These are phyloP conservation scores for Triops cancriformis DNA, from an alignment of 1,140 invertebrate genomes.

Conservation along the genomic window DNA sequence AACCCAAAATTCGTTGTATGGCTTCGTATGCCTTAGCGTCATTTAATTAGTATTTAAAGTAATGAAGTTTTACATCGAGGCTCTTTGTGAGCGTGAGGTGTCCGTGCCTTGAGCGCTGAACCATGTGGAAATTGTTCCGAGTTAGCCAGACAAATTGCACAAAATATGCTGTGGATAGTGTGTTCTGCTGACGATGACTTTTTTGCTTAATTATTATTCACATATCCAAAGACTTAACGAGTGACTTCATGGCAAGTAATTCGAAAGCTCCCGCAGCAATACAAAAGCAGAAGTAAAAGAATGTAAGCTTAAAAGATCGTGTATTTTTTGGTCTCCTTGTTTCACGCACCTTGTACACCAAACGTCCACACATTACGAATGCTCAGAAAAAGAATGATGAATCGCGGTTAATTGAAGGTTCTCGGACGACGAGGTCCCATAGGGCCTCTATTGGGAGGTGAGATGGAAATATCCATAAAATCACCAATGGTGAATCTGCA, in stretches of 20 bases:
- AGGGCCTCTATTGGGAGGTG: conserved; percentile 60
- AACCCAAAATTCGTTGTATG: neutral
- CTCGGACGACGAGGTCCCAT: neutral
- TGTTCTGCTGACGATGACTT: neutral
- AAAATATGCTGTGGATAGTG: neutral
- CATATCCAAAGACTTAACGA: conserved; percentile 4
- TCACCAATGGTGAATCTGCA: conserved; percentile 84
- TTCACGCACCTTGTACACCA: neutral
- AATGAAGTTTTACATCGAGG: neutral
- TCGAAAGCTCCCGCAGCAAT: neutral
- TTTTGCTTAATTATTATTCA: conserved; percentile 11
- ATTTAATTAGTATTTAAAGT: neutral
- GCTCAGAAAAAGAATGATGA: neutral
- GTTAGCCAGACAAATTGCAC: neutral
- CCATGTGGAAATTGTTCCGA: neutral
- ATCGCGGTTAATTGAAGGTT: neutral
- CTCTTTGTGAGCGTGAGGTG: neutral
- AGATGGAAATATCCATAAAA: conserved; percentile 95
- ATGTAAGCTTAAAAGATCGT: neutral
- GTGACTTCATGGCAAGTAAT: neutral
- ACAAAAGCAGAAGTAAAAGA: neutral
- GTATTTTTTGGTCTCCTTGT: neutral
- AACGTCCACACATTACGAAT: neutral
- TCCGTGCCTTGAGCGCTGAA: neutral
- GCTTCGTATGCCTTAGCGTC: neutral